These are phyloP conservation scores for Orestias chungarensis DNA, from an alignment of 2,797 vertebrate genomes.

Conservation along the genomic window DNA sequence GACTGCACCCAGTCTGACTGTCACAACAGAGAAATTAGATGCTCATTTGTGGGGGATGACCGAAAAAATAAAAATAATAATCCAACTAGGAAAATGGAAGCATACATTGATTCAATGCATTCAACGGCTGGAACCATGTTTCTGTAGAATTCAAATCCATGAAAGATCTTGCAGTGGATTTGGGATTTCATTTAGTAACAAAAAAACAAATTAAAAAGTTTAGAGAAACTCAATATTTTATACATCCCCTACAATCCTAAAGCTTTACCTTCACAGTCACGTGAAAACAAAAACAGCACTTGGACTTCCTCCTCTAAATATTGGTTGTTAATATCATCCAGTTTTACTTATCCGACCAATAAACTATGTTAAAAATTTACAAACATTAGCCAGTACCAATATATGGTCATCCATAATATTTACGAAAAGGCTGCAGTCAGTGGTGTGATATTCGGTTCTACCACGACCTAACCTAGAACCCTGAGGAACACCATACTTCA, in stretches of 20 bases:
- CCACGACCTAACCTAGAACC: neutral
- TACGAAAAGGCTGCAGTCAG: neutral
- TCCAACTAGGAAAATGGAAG: neutral
- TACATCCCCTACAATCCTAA: no score
- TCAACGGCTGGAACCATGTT: neutral
- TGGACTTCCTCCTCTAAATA: no score
- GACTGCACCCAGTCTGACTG: conserved; percentile 14
- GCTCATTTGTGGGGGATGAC: neutral
- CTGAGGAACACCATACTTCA: neutral
- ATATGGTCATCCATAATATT: no score
- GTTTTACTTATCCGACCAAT: no score
- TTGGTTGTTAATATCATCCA: no score
- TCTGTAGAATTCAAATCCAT: neutral
- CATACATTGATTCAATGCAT: neutral
- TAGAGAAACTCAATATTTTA: no score
- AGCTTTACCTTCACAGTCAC: no score
- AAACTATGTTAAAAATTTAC: no score
- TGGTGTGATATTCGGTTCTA: neutral
- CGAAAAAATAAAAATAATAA: no score
- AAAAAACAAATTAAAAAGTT: neutral
- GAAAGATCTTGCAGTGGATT: neutral
- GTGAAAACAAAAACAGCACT: no score
- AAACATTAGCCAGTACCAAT: no score
- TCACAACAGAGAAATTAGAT: neutral
- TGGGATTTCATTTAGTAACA: no score